phyloP scores from a whole-genome alignment of 35 echinoderm and acorn worm genomes.

The Lytechinus variegatus region DNA sequence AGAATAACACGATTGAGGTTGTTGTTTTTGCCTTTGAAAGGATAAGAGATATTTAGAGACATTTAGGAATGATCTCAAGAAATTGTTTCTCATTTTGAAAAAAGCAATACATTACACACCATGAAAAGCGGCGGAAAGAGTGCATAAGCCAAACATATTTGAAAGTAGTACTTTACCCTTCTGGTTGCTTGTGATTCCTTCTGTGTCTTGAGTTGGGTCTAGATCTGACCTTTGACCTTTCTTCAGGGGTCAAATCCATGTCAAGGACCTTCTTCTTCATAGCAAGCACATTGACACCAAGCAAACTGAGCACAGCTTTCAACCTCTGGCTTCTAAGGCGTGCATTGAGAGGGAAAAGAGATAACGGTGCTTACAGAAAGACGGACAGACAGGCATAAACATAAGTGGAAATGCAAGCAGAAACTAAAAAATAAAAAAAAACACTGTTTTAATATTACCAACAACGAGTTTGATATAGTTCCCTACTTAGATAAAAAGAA shows the following conservation, averaged over 20 bases:
- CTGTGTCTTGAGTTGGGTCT: conserved; percentile 89
- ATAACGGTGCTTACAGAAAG: not conserved
- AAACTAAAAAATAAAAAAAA: too few relatives aligned
- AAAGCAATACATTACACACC: too few relatives aligned
- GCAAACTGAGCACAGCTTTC: conserved; percentile 59
- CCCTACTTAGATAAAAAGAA: too few relatives aligned
- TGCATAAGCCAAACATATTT: not conserved
- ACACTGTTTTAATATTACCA: too few relatives aligned
- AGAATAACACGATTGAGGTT: too few relatives aligned
- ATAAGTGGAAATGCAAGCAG: not conserved
- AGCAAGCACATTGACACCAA: not conserved
- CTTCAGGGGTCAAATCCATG: not conserved
- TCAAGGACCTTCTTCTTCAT: not conserved
- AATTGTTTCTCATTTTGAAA: too few relatives aligned
- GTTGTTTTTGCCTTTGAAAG: too few relatives aligned
- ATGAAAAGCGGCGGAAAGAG: not conserved
- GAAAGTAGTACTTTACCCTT: conserved; percentile 61
- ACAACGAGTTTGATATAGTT: too few relatives aligned
- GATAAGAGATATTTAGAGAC: too few relatives aligned
- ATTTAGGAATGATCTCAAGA: too few relatives aligned
- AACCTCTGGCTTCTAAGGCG: conserved; percentile 67
- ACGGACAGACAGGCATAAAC: not conserved
- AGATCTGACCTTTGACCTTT: conserved; percentile 23
- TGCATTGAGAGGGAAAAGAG: not conserved
- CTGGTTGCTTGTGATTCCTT: conserved; percentile 66